Base-by-base conservation (phyloP, 2,888 invertebrate species). In the Oscheius sp. region DNA sequence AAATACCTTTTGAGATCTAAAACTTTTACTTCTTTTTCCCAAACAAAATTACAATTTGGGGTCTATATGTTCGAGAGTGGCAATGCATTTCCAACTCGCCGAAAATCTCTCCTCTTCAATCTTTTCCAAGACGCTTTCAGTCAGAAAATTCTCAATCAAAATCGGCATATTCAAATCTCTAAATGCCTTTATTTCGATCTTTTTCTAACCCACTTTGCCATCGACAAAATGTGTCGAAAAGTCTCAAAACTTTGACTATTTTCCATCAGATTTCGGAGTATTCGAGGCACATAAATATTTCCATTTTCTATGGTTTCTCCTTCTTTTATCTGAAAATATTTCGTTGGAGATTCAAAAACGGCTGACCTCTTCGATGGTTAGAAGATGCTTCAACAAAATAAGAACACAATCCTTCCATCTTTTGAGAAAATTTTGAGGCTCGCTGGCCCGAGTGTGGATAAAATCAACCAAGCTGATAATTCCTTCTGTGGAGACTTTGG, bases 361-460 rank as follows among this genome's bases (percentile, higher is more conserved):
- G 17, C 17, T 6, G 1, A 48, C 65, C 42, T 39, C 17, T 52
- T 39, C 27, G 8, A 52, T 20, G 4, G 8, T 37, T 12, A 23
- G n/a, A 12, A 37, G 5, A 25, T 53, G 42, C 1, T 15, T 33
- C 15, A 65, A 3, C 4, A 53, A 2, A 10, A 65, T 2, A 3
- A 34, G 45, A 17, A 65, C 20, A 20, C 65, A 52, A 29, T 65
- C 65, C 27, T 34, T 65, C 65, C 65, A 65, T 29, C 65, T 31
- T 6, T 25, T 42, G n/a, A 50, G 8, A 50, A 65, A 53, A 12
- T 20, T n/a, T n/a, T 50, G 27, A 4, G 10, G 12, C 23, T 10
- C 12, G 15, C 33, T 27, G 5, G 53, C 20, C 2, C 53, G 39
- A 5, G 52, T 27, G 1, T 33, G 17, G 5, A 65, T 33, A 6